phyloP scores from a whole-genome alignment of 2,888 invertebrate species.

The Drosophila rubida region DNA sequence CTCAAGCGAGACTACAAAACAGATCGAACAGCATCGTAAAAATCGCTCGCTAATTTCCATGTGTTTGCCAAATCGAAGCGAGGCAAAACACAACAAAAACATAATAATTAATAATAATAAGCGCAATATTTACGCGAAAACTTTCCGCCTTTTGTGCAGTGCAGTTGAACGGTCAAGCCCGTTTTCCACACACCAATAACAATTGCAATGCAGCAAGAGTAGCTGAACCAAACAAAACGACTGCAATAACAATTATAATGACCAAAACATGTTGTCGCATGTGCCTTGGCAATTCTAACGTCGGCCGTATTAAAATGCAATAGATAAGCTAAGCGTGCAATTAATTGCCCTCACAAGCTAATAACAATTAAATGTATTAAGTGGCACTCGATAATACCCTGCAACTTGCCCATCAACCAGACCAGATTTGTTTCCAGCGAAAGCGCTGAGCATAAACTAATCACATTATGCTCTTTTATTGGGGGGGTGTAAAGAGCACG shows the following conservation, averaged over 20 bases:
- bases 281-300: conserved; percentile 46
- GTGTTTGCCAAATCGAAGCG: neutral
- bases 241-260: conserved; percentile 60
- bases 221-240: conserved; percentile 11
- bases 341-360: conserved; percentile 52
- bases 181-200: conserved; percentile 25
- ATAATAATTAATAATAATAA: neutral
- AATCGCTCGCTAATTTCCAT: neutral
- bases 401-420: no score
- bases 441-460: neutral
- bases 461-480: conserved; percentile 1
- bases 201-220: conserved; percentile 51
- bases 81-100: neutral
- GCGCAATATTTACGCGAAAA: neutral
- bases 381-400: conserved; percentile 1
- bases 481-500: neutral
- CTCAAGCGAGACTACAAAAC: no score
- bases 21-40: neutral
- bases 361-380: conserved; percentile 1
- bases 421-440: neutral
- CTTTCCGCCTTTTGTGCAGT: neutral
- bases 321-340: conserved; percentile 50
- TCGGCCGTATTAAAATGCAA: conserved; percentile 59
- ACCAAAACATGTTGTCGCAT: conserved; percentile 72
- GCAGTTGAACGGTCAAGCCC: conserved; percentile 15